These are phyloP conservation scores for Hyles vespertilio DNA, from an alignment of 1,140 invertebrate genomes.

Conservation along the genomic window DNA sequence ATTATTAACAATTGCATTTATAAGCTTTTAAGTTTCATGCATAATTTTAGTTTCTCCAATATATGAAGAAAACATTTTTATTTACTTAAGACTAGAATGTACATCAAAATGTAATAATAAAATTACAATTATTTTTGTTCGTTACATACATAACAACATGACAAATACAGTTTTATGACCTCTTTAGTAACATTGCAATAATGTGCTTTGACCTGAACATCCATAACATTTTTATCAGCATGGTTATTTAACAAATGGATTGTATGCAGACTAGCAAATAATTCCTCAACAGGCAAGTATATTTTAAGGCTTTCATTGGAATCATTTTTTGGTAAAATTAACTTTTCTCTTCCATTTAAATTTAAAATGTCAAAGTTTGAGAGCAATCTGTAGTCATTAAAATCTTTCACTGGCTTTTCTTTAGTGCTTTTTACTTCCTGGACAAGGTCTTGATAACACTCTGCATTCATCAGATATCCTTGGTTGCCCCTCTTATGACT, in stretches of 20 bases:
- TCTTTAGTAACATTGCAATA: slow-evolving; percentile 63
- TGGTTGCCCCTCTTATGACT: slow-evolving; percentile 47
- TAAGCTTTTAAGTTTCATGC: too few relatives aligned
- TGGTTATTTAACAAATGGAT: slow-evolving; percentile 55
- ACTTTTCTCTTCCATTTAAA: slow-evolving; percentile 35
- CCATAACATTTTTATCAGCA: slow-evolving; percentile 42
- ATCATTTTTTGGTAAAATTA: slow-evolving; percentile 43
- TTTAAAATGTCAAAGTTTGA: slow-evolving; percentile 49
- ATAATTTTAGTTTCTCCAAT: too few relatives aligned
- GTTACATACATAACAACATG: slow-evolving; percentile 42
- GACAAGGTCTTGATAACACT: slow-evolving; percentile 45
- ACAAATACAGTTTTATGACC: slow-evolving; percentile 51
- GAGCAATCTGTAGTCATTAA: slow-evolving; percentile 51
- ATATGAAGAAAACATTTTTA: too few relatives aligned
- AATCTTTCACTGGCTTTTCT: slow-evolving; percentile 34
- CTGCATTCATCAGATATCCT: slow-evolving; percentile 36
- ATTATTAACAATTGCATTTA: too few relatives aligned
- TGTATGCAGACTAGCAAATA: slow-evolving; percentile 52
- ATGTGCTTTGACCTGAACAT: slow-evolving; percentile 45
- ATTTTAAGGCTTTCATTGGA: slow-evolving; percentile 34
- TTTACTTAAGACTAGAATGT: too few relatives aligned
- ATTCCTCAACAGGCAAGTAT: slow-evolving; percentile 45
- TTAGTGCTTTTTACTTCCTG: slow-evolving; percentile 44
- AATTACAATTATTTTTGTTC: slow-evolving; percentile 9
- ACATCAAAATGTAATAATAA: not conserved